Percentiles rank a stretch among this genome's conserved stretches.
Evolutionary conservation across 2,888 invertebrate genomes (phyloP).

Genomic region (Encarsia formosa): DNA sequence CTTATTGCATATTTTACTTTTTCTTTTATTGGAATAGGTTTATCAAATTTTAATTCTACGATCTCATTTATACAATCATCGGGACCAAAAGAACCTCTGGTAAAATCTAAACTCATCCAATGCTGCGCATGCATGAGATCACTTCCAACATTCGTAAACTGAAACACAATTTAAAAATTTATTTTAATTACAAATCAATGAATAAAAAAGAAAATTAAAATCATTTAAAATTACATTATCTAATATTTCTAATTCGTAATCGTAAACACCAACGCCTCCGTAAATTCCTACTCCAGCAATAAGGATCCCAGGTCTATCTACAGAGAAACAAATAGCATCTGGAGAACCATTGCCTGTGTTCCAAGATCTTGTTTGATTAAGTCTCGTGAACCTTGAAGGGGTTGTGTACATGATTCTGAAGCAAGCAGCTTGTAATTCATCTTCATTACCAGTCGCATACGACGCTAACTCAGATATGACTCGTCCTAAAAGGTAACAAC

Average conservation of each 20-base stretch:
- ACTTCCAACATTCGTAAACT: conserved; percentile 56
- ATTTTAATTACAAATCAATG: neutral
- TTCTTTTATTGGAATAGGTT: conserved; percentile 83
- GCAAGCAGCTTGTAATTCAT: conserved; percentile 68
- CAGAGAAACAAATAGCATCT: conserved; percentile 92
- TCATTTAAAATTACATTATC: conserved; percentile 62
- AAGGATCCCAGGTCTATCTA: conserved; percentile 84
- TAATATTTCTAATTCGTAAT: conserved; percentile 85
- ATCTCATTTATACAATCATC: conserved; percentile 85
- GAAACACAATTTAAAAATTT: conserved; percentile 22
- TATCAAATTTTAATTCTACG: conserved; percentile 85
- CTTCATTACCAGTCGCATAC: conserved; percentile 72
- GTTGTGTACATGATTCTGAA: conserved; percentile 80
- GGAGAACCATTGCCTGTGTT: conserved; percentile 96
- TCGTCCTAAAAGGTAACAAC: conserved; percentile 75
- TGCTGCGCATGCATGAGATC: conserved; percentile 65
- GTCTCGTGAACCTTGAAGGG: conserved; percentile 84
- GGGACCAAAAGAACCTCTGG: conserved; percentile 78
- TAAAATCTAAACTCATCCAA: conserved; percentile 84
- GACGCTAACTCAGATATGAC: conserved; percentile 84
- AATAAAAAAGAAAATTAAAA: neutral
- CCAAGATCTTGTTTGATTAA: conserved; percentile 89
- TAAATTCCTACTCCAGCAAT: conserved; percentile 88
- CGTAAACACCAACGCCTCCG: conserved; percentile 82
- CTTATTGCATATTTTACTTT: conserved; percentile 85